Base-by-base conservation (phyloP, 2,113 vertebrate genomes). In the Pao palembangensis region DNA sequence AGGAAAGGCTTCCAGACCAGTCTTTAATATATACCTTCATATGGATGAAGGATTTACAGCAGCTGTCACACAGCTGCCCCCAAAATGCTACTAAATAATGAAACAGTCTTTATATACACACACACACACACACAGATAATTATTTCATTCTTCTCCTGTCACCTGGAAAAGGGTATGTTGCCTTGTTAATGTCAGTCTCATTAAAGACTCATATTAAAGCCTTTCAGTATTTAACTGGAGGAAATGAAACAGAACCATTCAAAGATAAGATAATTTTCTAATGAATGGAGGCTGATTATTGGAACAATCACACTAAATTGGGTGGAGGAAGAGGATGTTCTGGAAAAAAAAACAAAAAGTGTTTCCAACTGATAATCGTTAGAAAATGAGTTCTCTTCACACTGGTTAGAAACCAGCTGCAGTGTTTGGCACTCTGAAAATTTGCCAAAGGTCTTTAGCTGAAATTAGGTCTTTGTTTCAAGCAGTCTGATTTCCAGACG, bases 201-300 rank as follows among this genome's bases (percentile, higher is more conserved):
- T 31, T 31, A 31, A 31, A 31, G 28, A 31, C 20, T 55, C 23
- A 15, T 41, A 58, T 69, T 55, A 55, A 64, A 65, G 28, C 4
- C 19, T 34, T 60, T 25, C 41, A 38, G 19, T 60, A 28, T 71
- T 67, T 21, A 55, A 63, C 4, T 18, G 19, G 20, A 41, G 21
- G 23, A 19, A 50, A 76, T 42, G 43, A 63, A 59, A 61, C 23
- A 8, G 16, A 42, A 46, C 13, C 58, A 58, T 73, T 64, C 18
- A 15, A 51, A 53, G 65, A 73, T 61, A 76, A 55, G 44, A 41
- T 3, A 46, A 25, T 31, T 52, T 8, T 55, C n/a, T 50, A 38
- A 75, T 71, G 51, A 7, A 13, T 28, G 61, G 14, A 19, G n/a
- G 25, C 17, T 67, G 59, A 68, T 80, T 71, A 83, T 75, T 38